These are phyloP conservation scores for Macaca fascicularis DNA, from an alignment of 2,113 vertebrate species.

Conservation along the genomic window DNA sequence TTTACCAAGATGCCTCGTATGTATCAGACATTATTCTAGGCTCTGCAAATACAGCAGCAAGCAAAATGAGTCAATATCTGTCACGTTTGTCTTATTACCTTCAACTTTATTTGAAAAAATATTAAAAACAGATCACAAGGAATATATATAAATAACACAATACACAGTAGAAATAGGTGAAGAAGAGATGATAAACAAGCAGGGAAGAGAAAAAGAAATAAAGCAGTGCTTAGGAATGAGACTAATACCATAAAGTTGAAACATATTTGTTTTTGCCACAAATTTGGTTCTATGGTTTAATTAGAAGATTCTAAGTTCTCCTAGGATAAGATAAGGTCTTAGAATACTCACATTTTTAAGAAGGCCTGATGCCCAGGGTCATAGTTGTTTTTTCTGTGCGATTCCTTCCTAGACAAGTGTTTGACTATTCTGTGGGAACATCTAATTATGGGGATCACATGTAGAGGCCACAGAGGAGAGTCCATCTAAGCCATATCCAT, in stretches of 20 bases:
- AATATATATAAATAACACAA: not conserved
- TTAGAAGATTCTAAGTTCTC: not conserved
- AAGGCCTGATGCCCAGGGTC: not conserved
- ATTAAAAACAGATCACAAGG: not conserved
- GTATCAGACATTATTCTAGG: not conserved
- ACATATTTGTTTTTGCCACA: not conserved
- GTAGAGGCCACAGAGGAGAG: not conserved
- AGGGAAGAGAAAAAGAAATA: not conserved
- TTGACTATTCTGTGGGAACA: not conserved
- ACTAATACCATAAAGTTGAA: not conserved
- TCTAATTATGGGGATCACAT: no score
- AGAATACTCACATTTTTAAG: not conserved
- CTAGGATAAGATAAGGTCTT: not conserved
- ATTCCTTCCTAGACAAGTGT: not conserved
- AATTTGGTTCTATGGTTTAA: not conserved
- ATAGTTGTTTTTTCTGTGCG: not conserved
- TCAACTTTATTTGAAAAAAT: not conserved
- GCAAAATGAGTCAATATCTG: not conserved
- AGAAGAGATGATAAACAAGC: conserved; percentile 10
- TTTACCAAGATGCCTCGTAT: not conserved
- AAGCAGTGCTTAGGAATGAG: not conserved
- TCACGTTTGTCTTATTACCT: not conserved
- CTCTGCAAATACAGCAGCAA: not conserved
- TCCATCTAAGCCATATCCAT: not conserved
- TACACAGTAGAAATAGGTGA: not conserved